Evolutionary conservation across 2,797 vertebrate species (phyloP).

Genomic region (Lycodopsis pacificus): DNA sequence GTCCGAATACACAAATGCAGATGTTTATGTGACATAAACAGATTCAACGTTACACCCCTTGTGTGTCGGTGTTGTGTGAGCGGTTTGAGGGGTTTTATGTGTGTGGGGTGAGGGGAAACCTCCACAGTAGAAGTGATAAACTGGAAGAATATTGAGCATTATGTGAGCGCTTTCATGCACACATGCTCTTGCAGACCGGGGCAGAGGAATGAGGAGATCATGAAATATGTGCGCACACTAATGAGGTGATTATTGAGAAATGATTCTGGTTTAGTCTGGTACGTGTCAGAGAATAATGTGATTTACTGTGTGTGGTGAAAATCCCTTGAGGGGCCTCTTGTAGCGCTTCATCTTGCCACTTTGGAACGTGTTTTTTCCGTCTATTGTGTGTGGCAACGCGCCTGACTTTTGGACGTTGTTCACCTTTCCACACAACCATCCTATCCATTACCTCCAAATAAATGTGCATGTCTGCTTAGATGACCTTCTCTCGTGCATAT

Average conservation of each 20-base stretch:
- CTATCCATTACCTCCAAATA: constrained; percentile 1
- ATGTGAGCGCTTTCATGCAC: constrained; percentile 9
- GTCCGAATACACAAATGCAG: not conserved
- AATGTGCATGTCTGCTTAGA: not conserved
- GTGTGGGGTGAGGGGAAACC: not conserved
- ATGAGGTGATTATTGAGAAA: constrained; percentile 32
- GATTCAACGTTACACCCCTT: not conserved
- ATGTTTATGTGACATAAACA: not conserved
- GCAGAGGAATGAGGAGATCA: constrained; percentile 10
- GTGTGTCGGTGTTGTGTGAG: not conserved
- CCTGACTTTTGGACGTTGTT: constrained; percentile 11
- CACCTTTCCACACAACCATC: constrained; percentile 27
- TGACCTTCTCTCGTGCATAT: not conserved
- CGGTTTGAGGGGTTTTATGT: not conserved
- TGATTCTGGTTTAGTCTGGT: constrained; percentile 9
- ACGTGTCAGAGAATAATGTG: constrained; percentile 3
- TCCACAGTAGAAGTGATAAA: not conserved
- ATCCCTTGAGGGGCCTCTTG: not conserved
- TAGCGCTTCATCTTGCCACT: not conserved
- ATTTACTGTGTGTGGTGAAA: constrained; percentile 15
- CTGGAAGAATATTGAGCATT: not conserved
- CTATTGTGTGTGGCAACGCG: constrained; percentile 15
- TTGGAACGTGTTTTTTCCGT: not conserved
- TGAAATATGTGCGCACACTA: constrained; percentile 9
- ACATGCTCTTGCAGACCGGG: not conserved